Percentiles rank a stretch among this genome's conserved stretches.
phyloP scores from a whole-genome alignment of 2,797 vertebrate species.

The Vireo griseus region DNA sequence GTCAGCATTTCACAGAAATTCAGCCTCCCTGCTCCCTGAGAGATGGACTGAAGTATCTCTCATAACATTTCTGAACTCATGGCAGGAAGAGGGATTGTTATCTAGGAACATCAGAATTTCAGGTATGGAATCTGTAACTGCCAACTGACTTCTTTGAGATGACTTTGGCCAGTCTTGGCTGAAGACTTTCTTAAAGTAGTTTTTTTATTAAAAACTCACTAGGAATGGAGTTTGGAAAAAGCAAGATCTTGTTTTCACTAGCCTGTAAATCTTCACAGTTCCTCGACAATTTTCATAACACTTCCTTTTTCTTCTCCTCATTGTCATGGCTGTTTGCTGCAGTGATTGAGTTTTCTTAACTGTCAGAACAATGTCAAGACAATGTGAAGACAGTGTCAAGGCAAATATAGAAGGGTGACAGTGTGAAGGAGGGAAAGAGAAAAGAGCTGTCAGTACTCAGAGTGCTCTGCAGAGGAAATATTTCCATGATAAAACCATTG shows the following conservation, averaged over 20 bases:
- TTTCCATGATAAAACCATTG: not conserved
- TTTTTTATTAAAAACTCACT: not conserved
- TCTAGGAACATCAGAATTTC: not conserved
- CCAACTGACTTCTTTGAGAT: not conserved
- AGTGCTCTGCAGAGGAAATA: not conserved
- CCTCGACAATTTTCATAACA: not conserved
- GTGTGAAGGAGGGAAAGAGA: slow-evolving; percentile 3
- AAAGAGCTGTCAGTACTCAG: slow-evolving; percentile 38
- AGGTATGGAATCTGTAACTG: not conserved
- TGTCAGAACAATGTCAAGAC: slow-evolving; percentile 35
- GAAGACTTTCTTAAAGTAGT: not conserved
- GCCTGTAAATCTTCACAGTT: not conserved
- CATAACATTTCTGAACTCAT: not conserved
- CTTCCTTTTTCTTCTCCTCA: not conserved
- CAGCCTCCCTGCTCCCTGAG: not conserved
- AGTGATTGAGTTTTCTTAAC: slow-evolving; percentile 40
- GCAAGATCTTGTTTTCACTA: not conserved
- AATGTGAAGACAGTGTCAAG: slow-evolving; percentile 34
- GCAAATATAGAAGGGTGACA: slow-evolving; percentile 24
- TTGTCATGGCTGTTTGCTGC: slow-evolving; percentile 3
- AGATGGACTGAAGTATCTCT: not conserved
- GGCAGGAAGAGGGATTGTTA: not conserved
- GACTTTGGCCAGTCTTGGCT: not conserved
- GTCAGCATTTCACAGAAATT: not conserved
- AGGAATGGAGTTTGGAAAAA: not conserved